These are phyloP conservation scores for Lasiurus borealis DNA, from an alignment of 2,113 vertebrate genomes.

Conservation along the genomic window DNA sequence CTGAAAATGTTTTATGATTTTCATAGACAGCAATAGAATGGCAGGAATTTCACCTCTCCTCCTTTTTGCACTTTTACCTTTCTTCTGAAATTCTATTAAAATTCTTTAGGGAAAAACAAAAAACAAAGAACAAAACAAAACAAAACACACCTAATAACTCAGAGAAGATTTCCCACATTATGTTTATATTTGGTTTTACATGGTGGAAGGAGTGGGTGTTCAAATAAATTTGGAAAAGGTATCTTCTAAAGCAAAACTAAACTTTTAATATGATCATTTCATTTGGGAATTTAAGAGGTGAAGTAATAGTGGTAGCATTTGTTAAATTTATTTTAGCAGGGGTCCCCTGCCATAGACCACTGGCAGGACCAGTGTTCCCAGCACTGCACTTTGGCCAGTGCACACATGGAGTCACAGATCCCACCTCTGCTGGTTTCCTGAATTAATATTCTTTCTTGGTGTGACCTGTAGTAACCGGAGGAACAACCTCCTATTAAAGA, in stretches of 20 bases:
- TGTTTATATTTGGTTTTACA: background rate
- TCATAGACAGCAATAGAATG: background rate
- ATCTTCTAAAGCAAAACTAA: background rate
- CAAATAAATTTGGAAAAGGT: background rate
- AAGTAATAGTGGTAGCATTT: background rate
- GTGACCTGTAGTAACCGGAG: background rate
- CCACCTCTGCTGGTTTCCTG: background rate
- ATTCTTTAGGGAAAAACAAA: background rate
- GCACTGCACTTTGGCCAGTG: accelerated
- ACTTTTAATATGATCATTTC: background rate
- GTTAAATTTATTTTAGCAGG: background rate
- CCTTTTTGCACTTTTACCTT: background rate
- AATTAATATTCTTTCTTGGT: background rate
- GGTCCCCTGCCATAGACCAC: background rate
- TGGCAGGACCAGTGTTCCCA: accelerated
- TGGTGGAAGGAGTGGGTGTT: accelerated
- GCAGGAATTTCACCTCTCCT: background rate
- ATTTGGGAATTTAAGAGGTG: background rate
- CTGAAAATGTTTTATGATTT: background rate
- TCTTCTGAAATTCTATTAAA: background rate
- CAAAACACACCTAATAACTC: background rate
- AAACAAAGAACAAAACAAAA: background rate
- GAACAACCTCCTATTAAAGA: background rate
- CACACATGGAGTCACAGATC: accelerated
- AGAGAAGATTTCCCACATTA: background rate